Conservation (phyloP, 1,140 invertebrate genomes). For the Liolophura sinensis region DNA sequence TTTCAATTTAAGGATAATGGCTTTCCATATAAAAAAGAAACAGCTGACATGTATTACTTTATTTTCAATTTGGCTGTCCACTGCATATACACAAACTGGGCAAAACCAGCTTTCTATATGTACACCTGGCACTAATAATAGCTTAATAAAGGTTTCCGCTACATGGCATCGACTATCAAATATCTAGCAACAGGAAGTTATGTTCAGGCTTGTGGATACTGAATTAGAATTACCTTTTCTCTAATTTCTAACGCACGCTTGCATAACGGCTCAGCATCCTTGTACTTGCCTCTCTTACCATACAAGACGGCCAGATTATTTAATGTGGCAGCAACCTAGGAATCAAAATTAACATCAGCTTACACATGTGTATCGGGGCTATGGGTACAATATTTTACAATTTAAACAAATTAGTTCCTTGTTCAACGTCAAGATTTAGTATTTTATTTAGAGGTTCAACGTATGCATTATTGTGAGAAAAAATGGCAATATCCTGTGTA, state of each 20-base stretch:
- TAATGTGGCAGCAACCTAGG: conserved; percentile 81
- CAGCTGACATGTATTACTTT: no score
- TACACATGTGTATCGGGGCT: no score
- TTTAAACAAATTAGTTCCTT: no score
- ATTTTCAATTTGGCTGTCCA: no score
- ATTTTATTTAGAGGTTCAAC: no score
- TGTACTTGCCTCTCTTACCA: conserved; percentile 66
- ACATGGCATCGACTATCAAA: background rate
- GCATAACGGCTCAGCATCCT: conserved; percentile 77
- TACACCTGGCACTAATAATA: background rate
- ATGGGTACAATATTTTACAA: no score
- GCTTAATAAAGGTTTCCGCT: background rate
- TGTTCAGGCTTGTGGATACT: background rate
- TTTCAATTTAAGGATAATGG: background rate
- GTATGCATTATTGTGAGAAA: no score
- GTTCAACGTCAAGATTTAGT: no score
- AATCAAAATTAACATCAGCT: conserved; percentile 8
- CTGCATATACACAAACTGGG: no score
- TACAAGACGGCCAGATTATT: conserved; percentile 98
- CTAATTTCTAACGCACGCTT: conserved; percentile 97
- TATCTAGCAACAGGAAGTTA: background rate
- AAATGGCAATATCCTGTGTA: no score
- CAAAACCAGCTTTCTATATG: no score
- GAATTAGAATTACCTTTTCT: conserved; percentile 73
- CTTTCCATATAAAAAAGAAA: no score